These are phyloP conservation scores for Chrysotoxum bicinctum DNA, from an alignment of 2,888 invertebrate species.

Conservation along the genomic window DNA sequence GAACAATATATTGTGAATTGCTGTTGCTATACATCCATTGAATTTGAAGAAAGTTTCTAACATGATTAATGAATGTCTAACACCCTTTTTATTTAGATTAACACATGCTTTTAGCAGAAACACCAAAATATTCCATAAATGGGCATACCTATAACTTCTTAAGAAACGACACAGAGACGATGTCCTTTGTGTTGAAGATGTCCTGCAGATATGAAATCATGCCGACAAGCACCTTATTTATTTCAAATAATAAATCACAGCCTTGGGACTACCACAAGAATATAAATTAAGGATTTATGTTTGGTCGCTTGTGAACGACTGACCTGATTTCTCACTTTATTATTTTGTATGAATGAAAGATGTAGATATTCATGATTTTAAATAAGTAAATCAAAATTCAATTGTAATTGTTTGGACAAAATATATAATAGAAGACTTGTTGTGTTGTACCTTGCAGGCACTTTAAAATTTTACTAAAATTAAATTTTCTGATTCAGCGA, in stretches of 20 bases:
- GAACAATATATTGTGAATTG: conserved; percentile 49
- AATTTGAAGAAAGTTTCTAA: conserved; percentile 24
- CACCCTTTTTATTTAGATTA: conserved; percentile 53
- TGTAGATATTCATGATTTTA: not conserved
- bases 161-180: not conserved
- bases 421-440: not conserved
- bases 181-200: conserved; percentile 20
- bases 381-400: not conserved
- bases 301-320: not conserved
- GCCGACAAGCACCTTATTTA: conserved; percentile 33
- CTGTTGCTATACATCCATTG: not conserved
- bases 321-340: conserved; percentile 14
- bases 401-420: not conserved
- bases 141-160: not conserved
- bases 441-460: not conserved
- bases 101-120: conserved; percentile 36
- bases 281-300: conserved; percentile 19
- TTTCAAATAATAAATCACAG: conserved; percentile 42
- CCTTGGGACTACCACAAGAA: not conserved
- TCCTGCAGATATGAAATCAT: conserved; percentile 32
- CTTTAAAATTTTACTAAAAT: not conserved
- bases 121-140: not conserved
- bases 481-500: too few relatives aligned
- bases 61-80: conserved; percentile 64
- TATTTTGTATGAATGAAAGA: not conserved